Evolutionary conservation across 2,888 invertebrate species (phyloP).

Genomic region (Pristionchus maxplancki): DNA sequence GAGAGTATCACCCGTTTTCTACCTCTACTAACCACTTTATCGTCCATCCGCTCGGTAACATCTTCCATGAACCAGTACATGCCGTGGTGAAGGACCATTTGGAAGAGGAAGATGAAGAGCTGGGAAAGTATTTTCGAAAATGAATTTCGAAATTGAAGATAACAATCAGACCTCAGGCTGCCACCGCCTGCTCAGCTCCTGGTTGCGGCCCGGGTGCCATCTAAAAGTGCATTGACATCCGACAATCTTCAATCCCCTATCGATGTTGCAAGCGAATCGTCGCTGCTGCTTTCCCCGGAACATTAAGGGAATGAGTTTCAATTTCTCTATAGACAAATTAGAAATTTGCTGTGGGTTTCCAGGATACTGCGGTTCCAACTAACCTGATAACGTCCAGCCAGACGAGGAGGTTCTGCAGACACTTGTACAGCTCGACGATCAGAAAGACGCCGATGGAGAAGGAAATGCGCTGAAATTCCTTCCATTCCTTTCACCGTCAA

Average conservation of each 20-base stretch:
- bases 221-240: too few species aligned
- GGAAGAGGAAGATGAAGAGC: constrained; percentile 33
- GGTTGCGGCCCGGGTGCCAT: not conserved
- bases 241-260: too few species aligned
- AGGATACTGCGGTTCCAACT: too few species aligned
- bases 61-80: constrained; percentile 32
- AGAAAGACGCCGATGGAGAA: constrained; percentile 25
- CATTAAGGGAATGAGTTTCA: too few species aligned
- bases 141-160: not conserved
- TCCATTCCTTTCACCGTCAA: not conserved
- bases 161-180: not conserved
- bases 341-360: too few species aligned
- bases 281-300: too few species aligned
- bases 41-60: not conserved
- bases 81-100: not conserved
- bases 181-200: constrained; percentile 13
- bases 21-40: not conserved
- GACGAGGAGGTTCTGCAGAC: constrained; percentile 19
- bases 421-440: constrained; percentile 35
- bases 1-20: too few species aligned
- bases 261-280: too few species aligned
- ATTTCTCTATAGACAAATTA: too few species aligned
- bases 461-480: not conserved
- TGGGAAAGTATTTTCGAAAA: too few species aligned
- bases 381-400: constrained; percentile 9